These are phyloP conservation scores for Volucella zonaria DNA, from an alignment of 2,888 invertebrate species.

Conservation along the genomic window DNA sequence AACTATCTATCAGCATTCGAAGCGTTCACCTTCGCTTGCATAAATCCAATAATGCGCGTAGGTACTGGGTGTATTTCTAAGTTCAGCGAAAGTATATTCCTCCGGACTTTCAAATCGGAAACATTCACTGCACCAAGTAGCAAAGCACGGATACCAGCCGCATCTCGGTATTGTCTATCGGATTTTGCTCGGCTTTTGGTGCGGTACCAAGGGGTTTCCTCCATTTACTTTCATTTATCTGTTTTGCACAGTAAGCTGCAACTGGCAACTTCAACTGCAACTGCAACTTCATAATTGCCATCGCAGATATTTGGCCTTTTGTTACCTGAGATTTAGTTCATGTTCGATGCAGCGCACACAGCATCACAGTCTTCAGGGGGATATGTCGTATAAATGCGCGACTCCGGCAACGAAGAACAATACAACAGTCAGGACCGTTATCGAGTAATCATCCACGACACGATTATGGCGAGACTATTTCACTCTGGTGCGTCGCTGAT, in stretches of 20 bases:
- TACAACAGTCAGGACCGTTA: conserved; percentile 63
- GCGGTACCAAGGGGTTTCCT: conserved; percentile 4
- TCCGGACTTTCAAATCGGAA: conserved; percentile 64
- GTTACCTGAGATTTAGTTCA: conserved; percentile 58
- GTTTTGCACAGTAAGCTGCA: too few species aligned
- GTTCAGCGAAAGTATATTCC: conserved; percentile 63
- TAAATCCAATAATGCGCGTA: conserved; percentile 63
- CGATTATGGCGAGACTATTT: conserved; percentile 59
- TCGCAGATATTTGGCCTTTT: conserved; percentile 47
- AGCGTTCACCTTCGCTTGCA: conserved; percentile 63
- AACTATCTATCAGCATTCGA: conserved; percentile 46
- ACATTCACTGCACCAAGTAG: conserved; percentile 45
- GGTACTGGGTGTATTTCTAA: conserved; percentile 32
- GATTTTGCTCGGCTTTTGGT: conserved; percentile 27
- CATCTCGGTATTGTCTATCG: conserved; percentile 55
- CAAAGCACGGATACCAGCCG: neutral
- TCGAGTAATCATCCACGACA: conserved; percentile 64
- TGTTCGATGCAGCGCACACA: conserved; percentile 27
- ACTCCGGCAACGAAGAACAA: conserved; percentile 46
- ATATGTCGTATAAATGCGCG: conserved; percentile 67
- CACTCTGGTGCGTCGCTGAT: conserved; percentile 32
- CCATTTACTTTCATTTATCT: conserved; percentile 67
- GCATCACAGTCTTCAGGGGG: conserved; percentile 52
- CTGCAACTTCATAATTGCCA: conserved; percentile 53
- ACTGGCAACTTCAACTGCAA: conserved; percentile 13